These are phyloP conservation scores for Limonius californicus DNA, from an alignment of 1,140 invertebrate species.

Conservation along the genomic window DNA sequence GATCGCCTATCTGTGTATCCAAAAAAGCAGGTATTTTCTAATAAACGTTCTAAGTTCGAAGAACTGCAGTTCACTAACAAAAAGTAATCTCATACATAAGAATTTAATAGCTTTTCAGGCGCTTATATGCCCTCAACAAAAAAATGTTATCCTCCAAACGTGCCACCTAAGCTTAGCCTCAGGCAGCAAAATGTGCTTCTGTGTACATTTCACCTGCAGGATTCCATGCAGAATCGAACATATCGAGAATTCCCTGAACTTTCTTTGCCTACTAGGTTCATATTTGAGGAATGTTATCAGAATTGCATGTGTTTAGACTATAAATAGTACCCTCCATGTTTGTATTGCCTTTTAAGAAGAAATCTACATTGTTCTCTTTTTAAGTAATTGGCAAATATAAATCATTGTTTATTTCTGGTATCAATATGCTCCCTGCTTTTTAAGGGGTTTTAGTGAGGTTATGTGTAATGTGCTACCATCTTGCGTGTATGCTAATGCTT, in stretches of 20 bases:
- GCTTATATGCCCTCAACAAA: too few relatives aligned
- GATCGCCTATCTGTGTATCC: conserved; percentile 41
- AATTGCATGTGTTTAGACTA: conserved; percentile 19
- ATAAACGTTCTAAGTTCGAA: conserved; percentile 16
- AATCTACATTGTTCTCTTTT: neutral
- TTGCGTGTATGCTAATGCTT: neutral
- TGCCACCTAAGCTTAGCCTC: conserved; percentile 40
- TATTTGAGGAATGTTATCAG: neutral
- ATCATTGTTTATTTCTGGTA: neutral
- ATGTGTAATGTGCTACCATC: too few relatives aligned
- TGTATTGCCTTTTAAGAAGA: conserved; percentile 5
- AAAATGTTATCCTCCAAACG: conserved; percentile 8
- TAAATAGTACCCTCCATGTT: conserved; percentile 6
- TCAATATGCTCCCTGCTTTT: neutral
- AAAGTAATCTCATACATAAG: too few relatives aligned
- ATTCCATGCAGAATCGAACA: too few relatives aligned
- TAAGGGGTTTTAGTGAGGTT: neutral
- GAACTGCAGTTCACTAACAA: conserved; percentile 2
- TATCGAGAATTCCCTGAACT: too few relatives aligned
- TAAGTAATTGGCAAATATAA: neutral
- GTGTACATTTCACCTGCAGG: neutral
- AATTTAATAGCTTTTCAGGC: too few relatives aligned
- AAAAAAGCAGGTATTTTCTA: conserved; percentile 39
- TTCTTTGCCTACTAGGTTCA: too few relatives aligned
- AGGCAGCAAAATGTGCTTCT: conserved; percentile 27